Evolutionary conservation across 2,797 vertebrate species (phyloP).

Genomic region (Hemitrygon akajei): DNA sequence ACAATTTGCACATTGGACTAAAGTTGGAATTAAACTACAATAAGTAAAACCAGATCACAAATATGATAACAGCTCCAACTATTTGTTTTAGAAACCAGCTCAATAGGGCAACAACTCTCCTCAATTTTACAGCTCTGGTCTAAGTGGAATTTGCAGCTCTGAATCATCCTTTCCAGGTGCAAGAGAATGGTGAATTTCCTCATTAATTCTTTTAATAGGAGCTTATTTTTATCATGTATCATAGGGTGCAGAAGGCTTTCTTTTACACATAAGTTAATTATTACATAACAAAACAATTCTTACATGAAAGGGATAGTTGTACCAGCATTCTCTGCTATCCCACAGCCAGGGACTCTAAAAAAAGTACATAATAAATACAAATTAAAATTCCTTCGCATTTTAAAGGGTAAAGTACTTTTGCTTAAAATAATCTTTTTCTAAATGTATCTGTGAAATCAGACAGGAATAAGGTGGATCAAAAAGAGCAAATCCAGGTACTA

Average conservation of each 20-base stretch:
- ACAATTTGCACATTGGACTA: background rate
- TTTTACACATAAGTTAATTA: background rate
- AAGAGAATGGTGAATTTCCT: background rate
- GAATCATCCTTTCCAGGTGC: background rate
- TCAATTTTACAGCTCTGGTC: no score
- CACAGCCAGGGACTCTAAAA: slow-evolving; percentile 10
- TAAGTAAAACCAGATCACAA: background rate
- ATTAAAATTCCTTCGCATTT: background rate
- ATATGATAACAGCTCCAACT: background rate
- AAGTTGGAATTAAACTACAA: background rate
- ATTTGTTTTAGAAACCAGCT: background rate
- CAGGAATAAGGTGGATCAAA: background rate
- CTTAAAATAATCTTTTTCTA: background rate
- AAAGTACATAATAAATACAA: background rate
- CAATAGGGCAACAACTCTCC: background rate
- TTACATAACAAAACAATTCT: background rate
- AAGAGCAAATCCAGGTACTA: background rate
- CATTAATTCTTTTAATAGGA: background rate
- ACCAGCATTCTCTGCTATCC: slow-evolving; percentile 25
- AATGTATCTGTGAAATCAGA: background rate
- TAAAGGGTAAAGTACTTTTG: background rate
- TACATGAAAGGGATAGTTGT: slow-evolving; percentile 32
- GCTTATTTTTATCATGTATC: background rate
- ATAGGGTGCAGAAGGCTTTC: background rate
- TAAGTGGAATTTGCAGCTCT: background rate